Evolutionary conservation across 2,797 vertebrate species (phyloP).

Genomic region (Holocentrus rufus): DNA sequence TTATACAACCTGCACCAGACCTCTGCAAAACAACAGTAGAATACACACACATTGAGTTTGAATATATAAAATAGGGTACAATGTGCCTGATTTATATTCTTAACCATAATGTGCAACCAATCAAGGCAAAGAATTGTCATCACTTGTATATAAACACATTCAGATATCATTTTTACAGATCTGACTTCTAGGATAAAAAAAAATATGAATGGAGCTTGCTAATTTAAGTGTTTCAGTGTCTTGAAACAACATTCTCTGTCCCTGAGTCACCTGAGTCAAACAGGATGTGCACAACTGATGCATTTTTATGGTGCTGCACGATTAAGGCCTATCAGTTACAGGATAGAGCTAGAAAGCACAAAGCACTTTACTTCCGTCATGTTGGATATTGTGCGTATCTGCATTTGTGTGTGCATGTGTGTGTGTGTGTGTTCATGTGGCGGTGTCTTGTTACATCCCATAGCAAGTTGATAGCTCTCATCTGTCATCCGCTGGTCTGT

Average conservation of each 20-base stretch:
- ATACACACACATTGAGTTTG: neutral
- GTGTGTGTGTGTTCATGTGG: neutral
- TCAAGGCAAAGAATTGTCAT: no score
- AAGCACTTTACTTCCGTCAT: slow-evolving; percentile 22
- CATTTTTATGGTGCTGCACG: slow-evolving; percentile 19
- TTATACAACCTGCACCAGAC: slow-evolving; percentile 16
- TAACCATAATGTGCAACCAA: neutral
- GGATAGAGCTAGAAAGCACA: slow-evolving; percentile 27
- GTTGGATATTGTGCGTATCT: slow-evolving; percentile 34
- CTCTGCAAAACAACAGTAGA: slow-evolving; percentile 23
- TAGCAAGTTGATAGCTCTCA: slow-evolving; percentile 61
- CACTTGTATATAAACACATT: slow-evolving; percentile 2
- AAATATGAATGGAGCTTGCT: neutral
- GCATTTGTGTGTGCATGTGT: slow-evolving; percentile 6
- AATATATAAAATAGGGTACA: neutral
- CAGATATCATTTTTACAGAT: slow-evolving; percentile 1
- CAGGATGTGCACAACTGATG: slow-evolving; percentile 29
- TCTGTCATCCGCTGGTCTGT: slow-evolving; percentile 68
- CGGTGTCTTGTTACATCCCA: slow-evolving; percentile 62
- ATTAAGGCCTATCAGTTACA: slow-evolving; percentile 6
- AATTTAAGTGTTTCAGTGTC: neutral
- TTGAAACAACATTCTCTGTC: neutral
- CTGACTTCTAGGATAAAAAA: neutral
- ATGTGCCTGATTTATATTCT: neutral
- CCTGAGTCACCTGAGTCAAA: slow-evolving; percentile 11